Conservation (phyloP, 2,113 vertebrate species). For the Myotis davidii region DNA sequence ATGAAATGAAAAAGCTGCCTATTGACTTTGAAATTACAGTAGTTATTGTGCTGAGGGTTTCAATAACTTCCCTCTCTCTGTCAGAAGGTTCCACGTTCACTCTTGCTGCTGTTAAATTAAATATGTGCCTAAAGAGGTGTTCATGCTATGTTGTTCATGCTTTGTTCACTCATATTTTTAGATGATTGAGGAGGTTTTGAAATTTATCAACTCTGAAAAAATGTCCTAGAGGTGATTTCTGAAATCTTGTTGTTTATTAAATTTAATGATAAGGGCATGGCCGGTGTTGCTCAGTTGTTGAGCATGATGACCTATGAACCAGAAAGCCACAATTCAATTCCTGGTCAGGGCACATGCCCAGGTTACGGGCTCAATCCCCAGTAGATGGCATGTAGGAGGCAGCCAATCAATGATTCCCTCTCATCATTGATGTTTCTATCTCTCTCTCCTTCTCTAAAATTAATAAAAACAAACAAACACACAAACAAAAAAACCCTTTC, state of each 20-base stretch:
- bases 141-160: not conserved
- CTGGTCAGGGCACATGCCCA: no score
- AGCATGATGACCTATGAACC: no score
- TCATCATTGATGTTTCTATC: no score
- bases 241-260: not conserved
- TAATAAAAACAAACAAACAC: no score
- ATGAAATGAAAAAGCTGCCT: slow-evolving; percentile 58
- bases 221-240: not conserved
- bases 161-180: not conserved
- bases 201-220: not conserved
- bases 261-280: not conserved
- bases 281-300: no score
- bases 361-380: no score
- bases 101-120: slow-evolving; percentile 10
- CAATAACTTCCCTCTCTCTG: slow-evolving; percentile 21
- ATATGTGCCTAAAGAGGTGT: not conserved
- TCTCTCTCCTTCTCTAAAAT: no score
- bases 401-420: no score
- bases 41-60: not conserved
- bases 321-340: no score
- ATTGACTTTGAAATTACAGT: slow-evolving; percentile 63
- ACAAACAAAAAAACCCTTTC: no score
- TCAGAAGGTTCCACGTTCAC: not conserved
- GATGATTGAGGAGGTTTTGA: not conserved
- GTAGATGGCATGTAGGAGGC: no score